phyloP scores from a whole-genome alignment of 2,113 vertebrate species.

The Choloepus hoffmanni region DNA sequence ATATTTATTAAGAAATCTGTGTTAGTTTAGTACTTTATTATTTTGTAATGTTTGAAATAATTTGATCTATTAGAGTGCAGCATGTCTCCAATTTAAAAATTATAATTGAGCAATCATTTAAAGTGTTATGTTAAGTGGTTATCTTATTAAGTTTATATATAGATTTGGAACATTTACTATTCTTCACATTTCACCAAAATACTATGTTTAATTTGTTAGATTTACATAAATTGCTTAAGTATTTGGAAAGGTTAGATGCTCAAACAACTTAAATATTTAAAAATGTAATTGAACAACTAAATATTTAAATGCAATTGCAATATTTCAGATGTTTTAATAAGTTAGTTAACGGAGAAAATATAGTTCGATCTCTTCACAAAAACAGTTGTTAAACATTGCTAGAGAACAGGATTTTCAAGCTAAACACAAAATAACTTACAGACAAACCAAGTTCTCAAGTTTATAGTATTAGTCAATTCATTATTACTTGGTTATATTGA shows the following conservation, averaged over 20 bases:
- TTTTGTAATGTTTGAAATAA: background rate
- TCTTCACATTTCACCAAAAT: background rate
- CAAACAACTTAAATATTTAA: background rate
- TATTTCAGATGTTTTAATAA: background rate
- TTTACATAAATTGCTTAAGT: background rate
- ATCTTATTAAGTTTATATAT: background rate
- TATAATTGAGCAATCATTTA: background rate
- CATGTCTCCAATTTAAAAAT: background rate
- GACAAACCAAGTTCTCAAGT: background rate
- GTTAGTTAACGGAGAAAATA: background rate
- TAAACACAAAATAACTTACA: background rate
- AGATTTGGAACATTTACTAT: background rate
- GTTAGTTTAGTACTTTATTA: background rate
- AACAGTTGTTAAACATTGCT: background rate
- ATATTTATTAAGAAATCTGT: background rate
- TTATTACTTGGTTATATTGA: background rate
- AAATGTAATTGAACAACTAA: background rate
- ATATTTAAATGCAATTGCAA: slow-evolving; percentile 28
- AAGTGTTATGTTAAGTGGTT: background rate
- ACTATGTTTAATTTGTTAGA: background rate
- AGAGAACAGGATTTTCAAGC: background rate
- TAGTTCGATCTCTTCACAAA: background rate
- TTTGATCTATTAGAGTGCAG: background rate
- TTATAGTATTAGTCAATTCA: background rate
- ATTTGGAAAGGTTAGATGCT: background rate